Evolutionary conservation across 2,888 invertebrate genomes (phyloP).

Genomic region (Rhingia rostrata): DNA sequence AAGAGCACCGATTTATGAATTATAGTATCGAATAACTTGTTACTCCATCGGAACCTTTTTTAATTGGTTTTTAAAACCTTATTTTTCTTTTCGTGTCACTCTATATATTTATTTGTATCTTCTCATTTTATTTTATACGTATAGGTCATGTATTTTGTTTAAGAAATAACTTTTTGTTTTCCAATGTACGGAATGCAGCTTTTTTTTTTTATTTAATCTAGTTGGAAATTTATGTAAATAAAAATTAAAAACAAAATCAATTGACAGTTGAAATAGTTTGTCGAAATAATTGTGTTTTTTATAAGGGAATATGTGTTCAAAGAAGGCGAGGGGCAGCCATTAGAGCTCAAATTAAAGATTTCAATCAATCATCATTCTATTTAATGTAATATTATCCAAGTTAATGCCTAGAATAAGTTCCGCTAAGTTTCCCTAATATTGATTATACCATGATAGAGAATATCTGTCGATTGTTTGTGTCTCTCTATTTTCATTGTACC

Average conservation of each 20-base stretch:
- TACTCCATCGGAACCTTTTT: slow-evolving; percentile 34
- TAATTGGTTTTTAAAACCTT: slow-evolving; percentile 34
- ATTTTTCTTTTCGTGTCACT: slow-evolving; percentile 18
- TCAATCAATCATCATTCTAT: too few species aligned
- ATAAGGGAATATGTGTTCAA: too few species aligned
- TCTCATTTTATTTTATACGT: slow-evolving; percentile 28
- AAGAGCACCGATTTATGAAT: slow-evolving; percentile 52
- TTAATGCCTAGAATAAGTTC: too few species aligned
- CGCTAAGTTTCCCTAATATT: too few species aligned
- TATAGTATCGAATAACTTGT: slow-evolving; percentile 48
- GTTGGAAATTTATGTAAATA: slow-evolving; percentile 72
- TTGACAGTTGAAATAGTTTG: slow-evolving; percentile 22
- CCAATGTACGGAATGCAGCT: slow-evolving; percentile 37
- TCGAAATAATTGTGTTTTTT: neutral
- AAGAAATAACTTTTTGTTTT: slow-evolving; percentile 11
- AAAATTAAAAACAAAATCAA: slow-evolving; percentile 53
- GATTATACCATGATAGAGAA: too few species aligned
- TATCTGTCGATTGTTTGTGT: too few species aligned
- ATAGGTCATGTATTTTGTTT: slow-evolving; percentile 54
- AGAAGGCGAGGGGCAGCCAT: too few species aligned
- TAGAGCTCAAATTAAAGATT: too few species aligned
- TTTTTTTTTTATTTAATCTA: slow-evolving; percentile 22
- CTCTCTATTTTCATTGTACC: too few species aligned
- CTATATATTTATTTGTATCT: slow-evolving; percentile 51
- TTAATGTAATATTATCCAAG: too few species aligned